phyloP scores from a whole-genome alignment of 2,113 vertebrate genomes.

The Oryctolagus cuniculus region DNA sequence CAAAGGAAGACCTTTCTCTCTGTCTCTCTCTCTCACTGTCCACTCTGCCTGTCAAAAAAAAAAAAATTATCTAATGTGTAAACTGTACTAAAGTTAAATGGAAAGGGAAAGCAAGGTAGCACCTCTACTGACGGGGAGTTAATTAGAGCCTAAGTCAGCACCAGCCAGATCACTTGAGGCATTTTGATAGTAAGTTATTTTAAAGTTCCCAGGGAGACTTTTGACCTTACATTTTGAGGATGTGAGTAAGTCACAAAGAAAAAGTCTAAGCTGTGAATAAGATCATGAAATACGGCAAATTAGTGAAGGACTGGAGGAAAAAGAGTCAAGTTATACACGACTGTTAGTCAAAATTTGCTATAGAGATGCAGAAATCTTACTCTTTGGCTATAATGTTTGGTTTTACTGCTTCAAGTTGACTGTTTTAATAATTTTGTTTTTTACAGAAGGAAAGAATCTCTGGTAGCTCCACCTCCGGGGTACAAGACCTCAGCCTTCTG shows the following conservation, averaged over 20 bases:
- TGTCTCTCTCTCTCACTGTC: too few relatives aligned
- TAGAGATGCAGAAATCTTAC: not conserved
- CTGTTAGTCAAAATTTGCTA: not conserved
- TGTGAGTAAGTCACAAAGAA: slow-evolving; percentile 1
- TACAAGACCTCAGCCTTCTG: not conserved
- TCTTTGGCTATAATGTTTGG: not conserved
- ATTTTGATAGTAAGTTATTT: not conserved
- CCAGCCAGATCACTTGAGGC: not conserved
- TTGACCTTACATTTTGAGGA: slow-evolving; percentile 10
- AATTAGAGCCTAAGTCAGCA: not conserved
- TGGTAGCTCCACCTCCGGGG: not conserved
- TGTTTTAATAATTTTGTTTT: slow-evolving; percentile 47
- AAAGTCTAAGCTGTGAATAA: not conserved
- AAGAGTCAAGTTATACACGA: not conserved
- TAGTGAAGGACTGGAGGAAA: not conserved
- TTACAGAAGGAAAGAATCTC: not conserved
- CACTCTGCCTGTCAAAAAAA: too few relatives aligned
- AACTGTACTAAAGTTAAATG: not conserved
- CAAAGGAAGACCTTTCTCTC: too few relatives aligned
- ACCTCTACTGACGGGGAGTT: not conserved
- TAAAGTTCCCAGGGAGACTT: not conserved
- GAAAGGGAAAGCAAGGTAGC: not conserved
- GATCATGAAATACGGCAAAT: not conserved
- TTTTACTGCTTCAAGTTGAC: not conserved
- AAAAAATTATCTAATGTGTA: not conserved